Conservation (phyloP, 37 sponge, comb jelly and placozoan genomes). For the Halichondria panicea region DNA sequence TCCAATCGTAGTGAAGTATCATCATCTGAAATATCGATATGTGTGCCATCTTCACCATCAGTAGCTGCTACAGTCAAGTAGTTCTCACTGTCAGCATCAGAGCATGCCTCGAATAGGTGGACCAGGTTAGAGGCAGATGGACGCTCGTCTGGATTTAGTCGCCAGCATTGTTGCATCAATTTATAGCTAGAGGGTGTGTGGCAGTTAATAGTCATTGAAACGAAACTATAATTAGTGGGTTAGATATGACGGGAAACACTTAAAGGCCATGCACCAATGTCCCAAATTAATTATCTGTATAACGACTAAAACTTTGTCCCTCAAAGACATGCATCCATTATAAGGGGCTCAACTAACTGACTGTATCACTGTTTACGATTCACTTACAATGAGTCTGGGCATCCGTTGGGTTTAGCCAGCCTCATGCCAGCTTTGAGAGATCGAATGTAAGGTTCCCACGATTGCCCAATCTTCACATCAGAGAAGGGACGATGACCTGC, state of each 20-base stretch:
- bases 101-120: background rate
- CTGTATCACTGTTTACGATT: background rate
- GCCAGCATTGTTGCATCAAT: conserved; percentile 57
- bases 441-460: conserved; percentile 25
- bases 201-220: no score
- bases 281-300: background rate
- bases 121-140: conserved; percentile 36
- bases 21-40: no score
- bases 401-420: conserved; percentile 42
- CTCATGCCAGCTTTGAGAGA: conserved; percentile 62
- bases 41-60: no score
- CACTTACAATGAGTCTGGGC: conserved; percentile 59
- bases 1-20: no score
- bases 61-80: no score
- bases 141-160: conserved; percentile 20
- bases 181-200: conserved; percentile 20
- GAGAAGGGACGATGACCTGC: conserved; percentile 52
- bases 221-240: no score
- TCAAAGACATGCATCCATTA: background rate
- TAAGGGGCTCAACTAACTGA: background rate
- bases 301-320: background rate
- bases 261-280: no score
- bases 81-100: no score
- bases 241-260: background rate
- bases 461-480: conserved; percentile 4